Conservation (phyloP, 2,113 vertebrate genomes). For the Procavia capensis region DNA sequence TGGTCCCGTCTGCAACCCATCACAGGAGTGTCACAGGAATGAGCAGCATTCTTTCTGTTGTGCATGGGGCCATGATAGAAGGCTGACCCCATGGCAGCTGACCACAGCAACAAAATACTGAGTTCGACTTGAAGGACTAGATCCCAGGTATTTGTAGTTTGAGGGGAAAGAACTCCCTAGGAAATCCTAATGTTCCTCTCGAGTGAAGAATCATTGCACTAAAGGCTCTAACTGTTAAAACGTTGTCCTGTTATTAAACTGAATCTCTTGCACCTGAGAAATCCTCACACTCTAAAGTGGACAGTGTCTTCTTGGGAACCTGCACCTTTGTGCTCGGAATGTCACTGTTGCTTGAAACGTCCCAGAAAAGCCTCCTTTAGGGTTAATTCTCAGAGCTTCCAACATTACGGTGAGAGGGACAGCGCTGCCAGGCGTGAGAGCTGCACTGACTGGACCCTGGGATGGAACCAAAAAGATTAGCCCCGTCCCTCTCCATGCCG, state of each 20-base stretch:
- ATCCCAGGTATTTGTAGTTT: background rate
- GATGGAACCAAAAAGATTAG: background rate
- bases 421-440: background rate
- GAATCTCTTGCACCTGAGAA: background rate
- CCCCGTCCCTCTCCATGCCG: accelerated
- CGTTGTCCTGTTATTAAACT: background rate
- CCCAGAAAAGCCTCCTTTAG: background rate
- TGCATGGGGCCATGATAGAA: background rate
- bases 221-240: background rate
- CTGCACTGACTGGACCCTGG: accelerated
- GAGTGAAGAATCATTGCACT: background rate
- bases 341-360: background rate
- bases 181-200: background rate
- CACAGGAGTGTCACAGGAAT: background rate
- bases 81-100: too few species aligned
- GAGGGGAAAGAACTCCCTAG: accelerated
- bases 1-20: background rate
- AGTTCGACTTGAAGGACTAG: background rate
- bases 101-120: background rate
- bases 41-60: background rate
- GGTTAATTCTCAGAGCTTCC: background rate
- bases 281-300: background rate
- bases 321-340: background rate
- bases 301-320: background rate
- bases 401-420: background rate